Evolutionary conservation across 1,140 invertebrate species (phyloP).

Genomic region (Gonatopus flavifemur): DNA sequence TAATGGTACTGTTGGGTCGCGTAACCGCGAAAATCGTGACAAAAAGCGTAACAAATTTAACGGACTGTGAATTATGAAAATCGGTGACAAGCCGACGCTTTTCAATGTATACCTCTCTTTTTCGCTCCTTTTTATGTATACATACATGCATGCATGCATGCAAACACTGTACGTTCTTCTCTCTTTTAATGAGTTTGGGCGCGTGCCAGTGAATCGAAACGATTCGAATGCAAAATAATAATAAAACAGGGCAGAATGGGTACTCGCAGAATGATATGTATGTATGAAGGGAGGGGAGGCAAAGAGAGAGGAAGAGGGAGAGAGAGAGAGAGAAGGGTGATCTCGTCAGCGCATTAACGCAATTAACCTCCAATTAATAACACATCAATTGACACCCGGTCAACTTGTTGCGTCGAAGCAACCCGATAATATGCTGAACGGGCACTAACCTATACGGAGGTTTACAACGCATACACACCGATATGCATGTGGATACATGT

Average conservation of each 20-base stretch:
- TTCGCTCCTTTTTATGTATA: conserved; percentile 2
- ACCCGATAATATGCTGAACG: conserved; percentile 51
- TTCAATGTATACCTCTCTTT: conserved; percentile 19
- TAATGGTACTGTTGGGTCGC: conserved; percentile 36
- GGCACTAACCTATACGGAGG: conserved; percentile 24
- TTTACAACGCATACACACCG: conserved; percentile 8
- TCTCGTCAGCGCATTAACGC: conserved; percentile 50
- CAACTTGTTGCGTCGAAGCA: conserved; percentile 53
- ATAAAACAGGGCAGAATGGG: conserved; percentile 36
- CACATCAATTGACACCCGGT: conserved; percentile 56
- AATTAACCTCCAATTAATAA: conserved; percentile 60
- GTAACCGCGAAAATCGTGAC: conserved; percentile 33
- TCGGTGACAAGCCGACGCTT: conserved; percentile 42
- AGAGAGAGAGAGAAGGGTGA: conserved; percentile 13
- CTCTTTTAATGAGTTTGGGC: conserved; percentile 31
- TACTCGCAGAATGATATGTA: neutral
- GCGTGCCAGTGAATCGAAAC: conserved; percentile 49
- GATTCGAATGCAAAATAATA: conserved; percentile 48
- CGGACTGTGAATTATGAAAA: conserved; percentile 57
- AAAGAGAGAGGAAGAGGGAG: conserved; percentile 13
- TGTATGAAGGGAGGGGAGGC: conserved; percentile 5
- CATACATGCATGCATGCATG: too few species aligned
- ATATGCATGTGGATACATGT: neutral
- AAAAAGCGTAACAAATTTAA: conserved; percentile 51
- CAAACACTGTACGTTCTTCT: neutral